phyloP scores from a whole-genome alignment of 2,888 invertebrate species.

The Spicauda simplicius region DNA sequence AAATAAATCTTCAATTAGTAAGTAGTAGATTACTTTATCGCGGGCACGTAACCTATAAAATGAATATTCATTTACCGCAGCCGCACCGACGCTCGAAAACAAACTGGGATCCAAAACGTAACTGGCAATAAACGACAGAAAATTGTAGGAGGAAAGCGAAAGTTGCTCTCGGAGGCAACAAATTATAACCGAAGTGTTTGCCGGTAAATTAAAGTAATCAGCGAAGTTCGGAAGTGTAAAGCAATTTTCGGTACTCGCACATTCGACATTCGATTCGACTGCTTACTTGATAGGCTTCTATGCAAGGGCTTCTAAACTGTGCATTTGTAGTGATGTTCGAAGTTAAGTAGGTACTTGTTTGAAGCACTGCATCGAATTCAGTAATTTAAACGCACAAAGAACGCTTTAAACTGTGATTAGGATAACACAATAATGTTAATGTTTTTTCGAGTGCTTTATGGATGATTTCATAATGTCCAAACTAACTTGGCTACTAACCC shows the following conservation, averaged over 20 bases:
- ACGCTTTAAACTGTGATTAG: too few species aligned
- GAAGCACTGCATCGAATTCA: too few species aligned
- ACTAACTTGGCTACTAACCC: too few species aligned
- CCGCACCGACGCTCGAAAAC: neutral
- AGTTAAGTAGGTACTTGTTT: too few species aligned
- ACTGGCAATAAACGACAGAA: constrained; percentile 15
- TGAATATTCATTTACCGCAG: neutral
- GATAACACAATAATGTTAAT: too few species aligned
- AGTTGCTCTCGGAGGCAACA: constrained; percentile 49
- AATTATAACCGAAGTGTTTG: constrained; percentile 50
- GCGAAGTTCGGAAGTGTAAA: constrained; percentile 10
- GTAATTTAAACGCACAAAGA: too few species aligned
- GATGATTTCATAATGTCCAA: too few species aligned
- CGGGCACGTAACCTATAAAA: neutral
- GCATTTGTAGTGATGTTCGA: neutral
- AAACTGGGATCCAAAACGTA: constrained; percentile 1
- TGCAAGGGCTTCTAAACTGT: neutral
- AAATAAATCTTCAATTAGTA: too few species aligned
- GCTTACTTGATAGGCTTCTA: neutral
- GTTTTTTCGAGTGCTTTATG: too few species aligned
- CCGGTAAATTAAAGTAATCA: constrained; percentile 24
- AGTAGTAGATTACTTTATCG: too few species aligned
- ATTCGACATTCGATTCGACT: neutral
- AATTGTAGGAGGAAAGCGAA: constrained; percentile 5
- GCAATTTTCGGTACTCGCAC: constrained; percentile 3